These are phyloP conservation scores for Tillus elongatus DNA, from an alignment of 2,888 invertebrate genomes.

Conservation along the genomic window DNA sequence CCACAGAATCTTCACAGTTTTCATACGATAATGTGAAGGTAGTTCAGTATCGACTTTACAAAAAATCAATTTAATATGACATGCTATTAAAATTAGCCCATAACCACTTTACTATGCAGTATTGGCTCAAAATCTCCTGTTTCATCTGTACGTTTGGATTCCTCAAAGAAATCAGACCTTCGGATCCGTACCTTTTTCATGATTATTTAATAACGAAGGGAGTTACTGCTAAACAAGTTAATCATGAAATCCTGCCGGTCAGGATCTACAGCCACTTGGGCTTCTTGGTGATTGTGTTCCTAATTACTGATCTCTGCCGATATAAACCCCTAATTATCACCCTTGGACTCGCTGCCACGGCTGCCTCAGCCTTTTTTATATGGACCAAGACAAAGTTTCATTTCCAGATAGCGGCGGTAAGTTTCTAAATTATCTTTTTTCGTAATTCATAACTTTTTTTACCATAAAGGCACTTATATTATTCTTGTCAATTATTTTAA, in stretches of 20 bases:
- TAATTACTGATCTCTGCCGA: constrained; percentile 13
- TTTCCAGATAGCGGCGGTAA: constrained; percentile 15
- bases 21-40: too few species aligned
- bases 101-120: constrained; percentile 11
- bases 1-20: too few species aligned
- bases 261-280: constrained; percentile 78
- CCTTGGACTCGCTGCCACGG: constrained; percentile 10
- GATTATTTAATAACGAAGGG: constrained; percentile 65
- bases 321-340: constrained; percentile 13
- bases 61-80: too few species aligned
- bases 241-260: constrained; percentile 73
- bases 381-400: constrained; percentile 9
- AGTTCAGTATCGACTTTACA: too few species aligned
- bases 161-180: constrained; percentile 76
- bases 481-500: too few species aligned
- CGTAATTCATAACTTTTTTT: too few species aligned
- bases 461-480: too few species aligned
- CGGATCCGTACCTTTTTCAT: constrained; percentile 68
- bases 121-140: constrained; percentile 12
- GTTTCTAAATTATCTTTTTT: too few species aligned
- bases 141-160: constrained; percentile 59
- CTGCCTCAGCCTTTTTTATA: constrained; percentile 9
- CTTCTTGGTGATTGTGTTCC: constrained; percentile 46
- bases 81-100: too few species aligned
- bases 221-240: constrained; percentile 62